phyloP scores from a whole-genome alignment of 2,888 invertebrate species.

The Acleris sparsana region DNA sequence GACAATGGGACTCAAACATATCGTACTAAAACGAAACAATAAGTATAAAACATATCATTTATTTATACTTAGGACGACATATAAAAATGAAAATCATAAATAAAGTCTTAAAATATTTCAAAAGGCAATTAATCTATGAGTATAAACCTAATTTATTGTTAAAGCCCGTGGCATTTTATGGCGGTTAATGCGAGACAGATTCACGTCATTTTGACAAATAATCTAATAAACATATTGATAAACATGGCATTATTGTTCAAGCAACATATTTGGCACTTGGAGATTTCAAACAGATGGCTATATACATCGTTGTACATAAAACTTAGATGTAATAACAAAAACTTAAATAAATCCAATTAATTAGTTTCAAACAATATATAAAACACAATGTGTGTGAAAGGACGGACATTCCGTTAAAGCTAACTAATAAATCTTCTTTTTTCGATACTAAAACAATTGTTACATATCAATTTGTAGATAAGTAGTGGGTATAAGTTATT shows the following conservation, averaged over 20 bases:
- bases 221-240: conserved; percentile 44
- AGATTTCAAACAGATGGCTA: conserved; percentile 46
- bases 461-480: too few relatives aligned
- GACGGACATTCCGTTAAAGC: conserved; percentile 20
- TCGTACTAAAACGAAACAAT: conserved; percentile 8
- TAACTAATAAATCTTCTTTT: not conserved
- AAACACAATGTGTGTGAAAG: not conserved
- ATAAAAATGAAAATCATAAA: conserved; percentile 24
- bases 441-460: too few relatives aligned
- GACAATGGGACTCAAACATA: not conserved
- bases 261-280: conserved; percentile 69
- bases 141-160: conserved; percentile 18
- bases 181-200: conserved; percentile 12
- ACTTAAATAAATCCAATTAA: not conserved
- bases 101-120: conserved; percentile 32
- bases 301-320: conserved; percentile 7
- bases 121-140: conserved; percentile 19
- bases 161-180: conserved; percentile 26
- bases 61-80: conserved; percentile 12
- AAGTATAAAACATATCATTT: conserved; percentile 17
- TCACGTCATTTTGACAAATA: conserved; percentile 8
- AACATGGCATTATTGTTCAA: conserved; percentile 71
- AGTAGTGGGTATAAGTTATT: too few relatives aligned
- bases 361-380: not conserved
- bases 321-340: not conserved